Conservation (phyloP, 37 sponge, comb jelly and placozoan genomes). For the Dysidea cf. avara region DNA sequence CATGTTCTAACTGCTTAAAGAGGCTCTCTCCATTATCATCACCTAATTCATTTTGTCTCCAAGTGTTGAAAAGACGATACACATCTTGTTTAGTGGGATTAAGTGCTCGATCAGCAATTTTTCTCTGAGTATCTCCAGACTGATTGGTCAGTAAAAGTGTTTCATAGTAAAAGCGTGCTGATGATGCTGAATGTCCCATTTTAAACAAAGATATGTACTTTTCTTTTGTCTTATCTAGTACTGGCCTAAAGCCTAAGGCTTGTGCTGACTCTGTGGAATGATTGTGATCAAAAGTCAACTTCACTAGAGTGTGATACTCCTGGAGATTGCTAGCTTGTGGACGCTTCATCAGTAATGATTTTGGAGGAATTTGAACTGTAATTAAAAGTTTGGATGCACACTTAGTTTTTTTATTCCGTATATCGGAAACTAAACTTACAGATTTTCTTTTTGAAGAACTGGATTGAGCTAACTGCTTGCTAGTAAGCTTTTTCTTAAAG, state of each 20-base stretch:
- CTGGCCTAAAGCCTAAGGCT: background rate
- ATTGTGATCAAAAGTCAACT: slow-evolving; percentile 15
- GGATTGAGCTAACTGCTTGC: background rate
- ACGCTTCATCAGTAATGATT: background rate
- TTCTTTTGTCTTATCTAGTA: background rate
- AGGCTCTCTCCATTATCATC: background rate
- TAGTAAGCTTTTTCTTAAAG: background rate
- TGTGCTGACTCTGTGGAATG: slow-evolving; percentile 14
- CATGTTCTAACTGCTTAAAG: background rate
- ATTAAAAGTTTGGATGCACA: slow-evolving; percentile 3
- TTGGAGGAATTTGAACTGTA: slow-evolving; percentile 6
- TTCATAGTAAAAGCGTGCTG: background rate
- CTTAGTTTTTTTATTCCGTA: slow-evolving; percentile 5
- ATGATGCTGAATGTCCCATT: background rate
- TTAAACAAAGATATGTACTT: background rate
- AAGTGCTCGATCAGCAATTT: background rate
- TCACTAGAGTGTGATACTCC: slow-evolving; percentile 1
- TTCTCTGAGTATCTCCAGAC: background rate
- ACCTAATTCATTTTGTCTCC: background rate
- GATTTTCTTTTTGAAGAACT: background rate
- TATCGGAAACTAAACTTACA: background rate
- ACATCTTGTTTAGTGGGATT: slow-evolving; percentile 1
- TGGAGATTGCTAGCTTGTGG: background rate
- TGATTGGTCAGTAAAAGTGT: background rate
- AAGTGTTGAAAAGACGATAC: background rate